Evolutionary conservation across 2,797 vertebrate species (phyloP).

Genomic region (Pagetopsis macropterus): DNA sequence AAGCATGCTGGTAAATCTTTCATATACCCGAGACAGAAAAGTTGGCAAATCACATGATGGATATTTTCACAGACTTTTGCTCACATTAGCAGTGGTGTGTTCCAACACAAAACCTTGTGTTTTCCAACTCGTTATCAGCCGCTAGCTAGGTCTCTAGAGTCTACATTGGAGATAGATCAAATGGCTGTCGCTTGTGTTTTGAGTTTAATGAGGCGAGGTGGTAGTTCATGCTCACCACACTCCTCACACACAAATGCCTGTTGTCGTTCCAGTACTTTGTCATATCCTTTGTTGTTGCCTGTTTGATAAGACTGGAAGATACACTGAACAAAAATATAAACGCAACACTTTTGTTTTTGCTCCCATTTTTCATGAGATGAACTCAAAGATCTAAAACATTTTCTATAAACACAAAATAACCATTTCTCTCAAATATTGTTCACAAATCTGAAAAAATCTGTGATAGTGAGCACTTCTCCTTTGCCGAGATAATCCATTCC

Average conservation of each 20-base stretch:
- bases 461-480: no score
- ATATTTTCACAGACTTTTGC: slow-evolving; percentile 15
- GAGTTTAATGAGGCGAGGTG: slow-evolving; percentile 32
- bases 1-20: slow-evolving; percentile 21
- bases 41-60: slow-evolving; percentile 12
- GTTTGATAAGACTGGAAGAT: neutral
- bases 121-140: slow-evolving; percentile 43
- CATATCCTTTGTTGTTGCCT: slow-evolving; percentile 19
- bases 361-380: no score
- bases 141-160: slow-evolving; percentile 4
- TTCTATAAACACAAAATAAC: no score
- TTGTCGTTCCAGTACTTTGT: slow-evolving; percentile 1
- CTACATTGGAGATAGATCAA: slow-evolving; percentile 39
- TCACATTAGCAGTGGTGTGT: slow-evolving; percentile 25
- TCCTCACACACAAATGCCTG: neutral
- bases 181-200: slow-evolving; percentile 23
- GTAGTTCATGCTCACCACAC: neutral
- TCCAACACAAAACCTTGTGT: slow-evolving; percentile 46
- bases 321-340: no score
- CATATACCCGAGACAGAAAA: slow-evolving; percentile 6
- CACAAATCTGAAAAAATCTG: no score
- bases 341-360: no score
- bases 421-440: no score
- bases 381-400: no score
- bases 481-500: no score